Conservation (phyloP, 2,113 vertebrate species). For the Panthera leo region DNA sequence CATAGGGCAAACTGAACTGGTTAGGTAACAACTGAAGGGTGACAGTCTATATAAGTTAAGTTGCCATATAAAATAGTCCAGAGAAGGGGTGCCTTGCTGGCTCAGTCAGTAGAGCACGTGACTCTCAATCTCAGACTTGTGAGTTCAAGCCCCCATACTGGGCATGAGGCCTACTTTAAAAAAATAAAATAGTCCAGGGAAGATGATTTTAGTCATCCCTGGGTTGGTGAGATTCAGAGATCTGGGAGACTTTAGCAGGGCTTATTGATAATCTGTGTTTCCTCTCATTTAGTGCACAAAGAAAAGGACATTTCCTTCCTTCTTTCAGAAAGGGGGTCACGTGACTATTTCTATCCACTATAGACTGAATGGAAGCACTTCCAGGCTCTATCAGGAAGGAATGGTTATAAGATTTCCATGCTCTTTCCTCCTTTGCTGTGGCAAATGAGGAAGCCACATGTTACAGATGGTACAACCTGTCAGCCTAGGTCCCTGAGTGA, state of each 20-base stretch:
- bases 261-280: background rate
- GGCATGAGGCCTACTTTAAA: background rate
- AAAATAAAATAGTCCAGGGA: background rate
- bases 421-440: background rate
- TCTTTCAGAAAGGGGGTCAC: background rate
- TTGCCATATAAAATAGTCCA: background rate
- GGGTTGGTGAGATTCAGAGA: background rate
- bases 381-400: background rate
- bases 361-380: background rate
- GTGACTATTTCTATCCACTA: background rate
- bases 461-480: background rate
- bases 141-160: background rate
- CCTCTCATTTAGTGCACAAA: background rate
- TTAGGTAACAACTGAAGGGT: background rate
- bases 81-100: background rate
- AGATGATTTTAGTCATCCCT: background rate
- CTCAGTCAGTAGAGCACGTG: background rate
- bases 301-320: background rate
- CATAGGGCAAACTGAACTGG: background rate
- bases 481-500: background rate
- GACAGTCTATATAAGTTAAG: background rate
- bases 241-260: background rate
- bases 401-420: background rate
- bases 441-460: background rate
- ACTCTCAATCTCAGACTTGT: background rate